These are phyloP conservation scores for Botia kubotai DNA, from an alignment of 2,797 vertebrate species.

Conservation along the genomic window DNA sequence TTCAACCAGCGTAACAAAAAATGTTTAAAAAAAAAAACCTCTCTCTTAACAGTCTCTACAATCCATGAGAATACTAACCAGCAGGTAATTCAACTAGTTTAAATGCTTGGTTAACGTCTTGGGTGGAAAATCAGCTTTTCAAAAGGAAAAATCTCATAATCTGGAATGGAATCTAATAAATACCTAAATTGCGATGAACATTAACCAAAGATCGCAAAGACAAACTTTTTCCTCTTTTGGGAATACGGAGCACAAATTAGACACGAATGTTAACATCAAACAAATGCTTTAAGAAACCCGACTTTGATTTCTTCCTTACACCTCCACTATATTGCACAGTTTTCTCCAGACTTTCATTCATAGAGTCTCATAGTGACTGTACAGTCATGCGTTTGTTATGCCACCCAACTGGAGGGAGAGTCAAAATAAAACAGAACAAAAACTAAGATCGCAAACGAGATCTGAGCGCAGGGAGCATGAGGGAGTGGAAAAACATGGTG, in stretches of 20 bases:
- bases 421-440: constrained; percentile 26
- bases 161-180: background rate
- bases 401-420: constrained; percentile 11
- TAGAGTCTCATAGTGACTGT: constrained; percentile 16
- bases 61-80: no score
- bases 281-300: no score
- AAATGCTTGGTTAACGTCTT: no score
- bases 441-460: constrained; percentile 35
- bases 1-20: no score
- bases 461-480: constrained; percentile 29
- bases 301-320: constrained; percentile 27
- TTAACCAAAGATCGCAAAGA: no score
- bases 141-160: no score
- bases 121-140: no score
- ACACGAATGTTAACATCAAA: background rate
- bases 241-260: background rate
- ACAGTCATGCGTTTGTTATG: background rate
- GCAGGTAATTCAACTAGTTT: no score
- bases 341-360: constrained; percentile 5
- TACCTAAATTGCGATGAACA: no score
- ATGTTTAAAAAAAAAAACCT: no score
- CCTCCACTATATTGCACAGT: constrained; percentile 13
- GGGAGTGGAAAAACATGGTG: constrained; percentile 29
- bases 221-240: background rate
- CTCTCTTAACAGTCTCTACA: no score